These are phyloP conservation scores for Opisthograptis luteolata DNA, from an alignment of 2,888 invertebrate genomes.

Conservation along the genomic window DNA sequence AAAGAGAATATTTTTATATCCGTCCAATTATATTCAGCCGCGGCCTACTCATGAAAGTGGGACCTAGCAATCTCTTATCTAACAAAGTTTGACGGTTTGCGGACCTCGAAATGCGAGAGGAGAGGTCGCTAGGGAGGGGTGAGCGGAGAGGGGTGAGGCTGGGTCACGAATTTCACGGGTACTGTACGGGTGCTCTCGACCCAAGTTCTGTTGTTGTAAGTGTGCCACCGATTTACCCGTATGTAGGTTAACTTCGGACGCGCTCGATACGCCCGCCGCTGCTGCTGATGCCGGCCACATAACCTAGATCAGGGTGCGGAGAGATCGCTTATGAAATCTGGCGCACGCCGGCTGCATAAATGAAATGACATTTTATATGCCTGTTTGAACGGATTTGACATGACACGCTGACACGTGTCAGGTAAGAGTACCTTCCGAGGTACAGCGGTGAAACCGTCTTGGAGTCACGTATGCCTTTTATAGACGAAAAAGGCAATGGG, in stretches of 20 bases:
- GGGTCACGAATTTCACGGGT: constrained; percentile 77
- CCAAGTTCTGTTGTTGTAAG: constrained; percentile 68
- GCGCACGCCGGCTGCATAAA: constrained; percentile 77
- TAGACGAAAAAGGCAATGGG: constrained; percentile 25
- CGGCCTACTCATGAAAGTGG: constrained; percentile 41
- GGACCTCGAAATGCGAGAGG: constrained; percentile 49
- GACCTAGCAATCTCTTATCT: constrained; percentile 56
- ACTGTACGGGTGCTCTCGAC: constrained; percentile 75
- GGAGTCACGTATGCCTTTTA: constrained; percentile 32
- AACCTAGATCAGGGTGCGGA: constrained; percentile 84
- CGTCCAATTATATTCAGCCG: constrained; percentile 29
- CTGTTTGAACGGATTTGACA: constrained; percentile 56
- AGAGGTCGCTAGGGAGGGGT: constrained; percentile 56
- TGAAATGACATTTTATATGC: constrained; percentile 69
- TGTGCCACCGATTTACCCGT: constrained; percentile 67
- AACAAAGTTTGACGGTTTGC: constrained; percentile 53
- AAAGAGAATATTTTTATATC: constrained; percentile 27
- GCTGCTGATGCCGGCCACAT: constrained; percentile 79
- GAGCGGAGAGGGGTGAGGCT: constrained; percentile 41
- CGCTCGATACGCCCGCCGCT: constrained; percentile 79
- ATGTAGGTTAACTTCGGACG: constrained; percentile 82
- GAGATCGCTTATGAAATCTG: constrained; percentile 84
- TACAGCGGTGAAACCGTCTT: constrained; percentile 24
- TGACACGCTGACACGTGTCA: constrained; percentile 38
- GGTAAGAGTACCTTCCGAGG: constrained; percentile 27